Percentiles rank a stretch among this genome's conserved stretches.
phyloP scores from a whole-genome alignment of 2,113 vertebrate species.

The Cyrtonyx montezumae region DNA sequence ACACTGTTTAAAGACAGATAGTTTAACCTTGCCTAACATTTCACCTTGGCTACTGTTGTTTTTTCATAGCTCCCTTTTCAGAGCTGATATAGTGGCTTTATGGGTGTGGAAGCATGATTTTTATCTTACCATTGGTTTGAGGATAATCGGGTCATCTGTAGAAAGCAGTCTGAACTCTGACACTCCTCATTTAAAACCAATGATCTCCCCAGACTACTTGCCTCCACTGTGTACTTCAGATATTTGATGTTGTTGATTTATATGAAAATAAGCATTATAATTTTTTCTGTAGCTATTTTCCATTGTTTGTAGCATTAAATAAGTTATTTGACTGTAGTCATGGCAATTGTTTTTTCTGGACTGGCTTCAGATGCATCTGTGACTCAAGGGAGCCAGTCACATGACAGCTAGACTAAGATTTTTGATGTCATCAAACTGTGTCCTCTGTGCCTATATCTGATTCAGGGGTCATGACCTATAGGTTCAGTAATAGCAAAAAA shows the following conservation, averaged over 20 bases:
- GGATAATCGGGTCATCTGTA: background rate
- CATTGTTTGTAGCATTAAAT: background rate
- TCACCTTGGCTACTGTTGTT: background rate
- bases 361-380: background rate
- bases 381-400: background rate
- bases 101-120: slow-evolving; percentile 3
- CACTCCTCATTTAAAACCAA: slow-evolving; percentile 7
- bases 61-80: background rate
- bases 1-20: background rate
- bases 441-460: background rate
- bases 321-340: background rate
- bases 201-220: background rate
- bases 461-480: background rate
- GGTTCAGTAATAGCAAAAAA: background rate
- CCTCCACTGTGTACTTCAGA: background rate
- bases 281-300: background rate
- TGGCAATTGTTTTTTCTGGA: background rate
- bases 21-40: slow-evolving; percentile 33
- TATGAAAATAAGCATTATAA: background rate
- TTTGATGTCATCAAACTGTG: background rate
- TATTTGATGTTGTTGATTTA: background rate
- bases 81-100: background rate
- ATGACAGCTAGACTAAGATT: background rate
- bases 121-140: background rate
- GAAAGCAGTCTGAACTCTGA: slow-evolving; percentile 1